Base-by-base conservation (phyloP, 2,797 vertebrate species). In the Sebastes kiyomatsui region DNA sequence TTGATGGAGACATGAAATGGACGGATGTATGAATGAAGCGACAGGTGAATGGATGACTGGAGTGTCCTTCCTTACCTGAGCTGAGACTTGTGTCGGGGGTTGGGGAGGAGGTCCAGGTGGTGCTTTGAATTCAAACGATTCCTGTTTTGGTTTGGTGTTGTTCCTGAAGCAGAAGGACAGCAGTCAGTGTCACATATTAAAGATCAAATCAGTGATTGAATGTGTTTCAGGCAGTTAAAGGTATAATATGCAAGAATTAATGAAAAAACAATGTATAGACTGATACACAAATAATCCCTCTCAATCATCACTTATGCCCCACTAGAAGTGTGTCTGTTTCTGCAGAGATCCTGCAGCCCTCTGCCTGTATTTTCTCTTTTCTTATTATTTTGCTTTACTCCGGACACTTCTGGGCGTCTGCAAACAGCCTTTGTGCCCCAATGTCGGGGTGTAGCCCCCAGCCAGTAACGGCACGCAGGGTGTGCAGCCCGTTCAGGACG, bases 61-160 rank as follows among this genome's bases (percentile, higher is more conserved):
- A 52, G 27, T 0, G 70, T 35, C 71, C 20, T 64, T 67, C 12
- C 92, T 96, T 94, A 99, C 98, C 98, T 98, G 98, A 65, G 96
- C 92, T 32, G 96, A 94, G 75, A 93, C 87, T 87, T 93, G 94
- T 52, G 92, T 85, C 65, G 97, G 96, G 14, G 97, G 95, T 68
- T 96, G 94, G 4, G 95, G 94, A 42, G 95, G 93, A 46, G 94
- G 82, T 2, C 67, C 92, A 79, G 95, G 97, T 2, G 97, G 96
- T 32, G 96, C 92, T 94, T 97, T 98, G 87, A 97, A 98, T 82
- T 99, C 98, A 87, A 96, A 99, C 28, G 97, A 96, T 86, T 99
- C 98, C 80, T 97, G 98, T 97, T 99, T 99, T 97, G 98, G 97
- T 97, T 99, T 99, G 90, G 97, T 94, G 94, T 97, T 98, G 93